Conservation (phyloP, 2,797 vertebrate species). For the Geotrypetes seraphini region DNA sequence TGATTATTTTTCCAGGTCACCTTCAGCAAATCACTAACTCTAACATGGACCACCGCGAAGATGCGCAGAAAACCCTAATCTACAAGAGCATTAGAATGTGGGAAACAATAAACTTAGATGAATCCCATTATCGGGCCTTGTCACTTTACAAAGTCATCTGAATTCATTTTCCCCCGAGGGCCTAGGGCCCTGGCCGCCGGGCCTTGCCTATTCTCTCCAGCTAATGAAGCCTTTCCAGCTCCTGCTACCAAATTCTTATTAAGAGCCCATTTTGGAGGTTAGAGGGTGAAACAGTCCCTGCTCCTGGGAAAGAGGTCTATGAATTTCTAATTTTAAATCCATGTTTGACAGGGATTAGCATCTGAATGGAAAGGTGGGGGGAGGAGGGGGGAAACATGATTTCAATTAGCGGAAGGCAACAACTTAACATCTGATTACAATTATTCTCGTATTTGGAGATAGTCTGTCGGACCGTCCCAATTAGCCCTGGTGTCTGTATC, state of each 20-base stretch:
- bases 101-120: slow-evolving; percentile 46
- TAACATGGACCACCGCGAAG: slow-evolving; percentile 14
- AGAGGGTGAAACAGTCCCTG: slow-evolving; percentile 49
- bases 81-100: slow-evolving; percentile 32
- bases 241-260: slow-evolving; percentile 44
- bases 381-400: slow-evolving; percentile 39
- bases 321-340: slow-evolving; percentile 48
- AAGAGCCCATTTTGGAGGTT: slow-evolving; percentile 51
- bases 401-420: slow-evolving; percentile 40
- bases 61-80: slow-evolving; percentile 34
- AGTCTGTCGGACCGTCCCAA: slow-evolving; percentile 18
- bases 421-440: slow-evolving; percentile 29
- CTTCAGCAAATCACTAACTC: slow-evolving; percentile 11
- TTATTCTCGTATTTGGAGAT: slow-evolving; percentile 21
- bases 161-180: slow-evolving; percentile 55
- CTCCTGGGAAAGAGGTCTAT: slow-evolving; percentile 53
- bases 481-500: not conserved
- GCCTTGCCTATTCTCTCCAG: slow-evolving; percentile 42
- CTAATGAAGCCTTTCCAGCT: slow-evolving; percentile 50
- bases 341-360: slow-evolving; percentile 50
- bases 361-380: slow-evolving; percentile 44
- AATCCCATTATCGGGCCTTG: slow-evolving; percentile 45
- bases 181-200: slow-evolving; percentile 35
- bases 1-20: slow-evolving; percentile 1
- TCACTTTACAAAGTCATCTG: slow-evolving; percentile 51